Evolutionary conservation across 2,888 invertebrate species (phyloP).

Genomic region (Amphipyra berbera): DNA sequence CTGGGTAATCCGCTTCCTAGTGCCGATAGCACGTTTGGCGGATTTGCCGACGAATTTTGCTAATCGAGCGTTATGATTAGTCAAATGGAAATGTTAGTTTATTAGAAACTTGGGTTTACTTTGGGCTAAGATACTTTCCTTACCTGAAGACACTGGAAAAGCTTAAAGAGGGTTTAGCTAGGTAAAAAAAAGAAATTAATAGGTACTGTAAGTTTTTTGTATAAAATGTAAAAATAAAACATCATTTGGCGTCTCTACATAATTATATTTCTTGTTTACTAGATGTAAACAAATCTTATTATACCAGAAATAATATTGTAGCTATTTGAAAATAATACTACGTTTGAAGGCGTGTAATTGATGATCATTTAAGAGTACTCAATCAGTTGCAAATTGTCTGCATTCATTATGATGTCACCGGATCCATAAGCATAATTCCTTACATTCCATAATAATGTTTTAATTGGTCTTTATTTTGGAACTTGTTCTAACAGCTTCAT

Average conservation of each 20-base stretch:
- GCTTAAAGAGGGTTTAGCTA: background rate
- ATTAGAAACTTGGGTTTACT: conserved; percentile 52
- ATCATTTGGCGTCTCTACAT: too few relatives aligned
- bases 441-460: background rate
- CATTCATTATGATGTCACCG: conserved; percentile 22
- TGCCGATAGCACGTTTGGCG: conserved; percentile 73
- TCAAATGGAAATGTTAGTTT: conserved; percentile 59
- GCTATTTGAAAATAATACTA: too few relatives aligned
- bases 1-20: conserved; percentile 77
- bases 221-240: too few relatives aligned
- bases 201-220: background rate
- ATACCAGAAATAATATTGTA: too few relatives aligned
- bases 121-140: conserved; percentile 23
- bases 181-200: background rate
- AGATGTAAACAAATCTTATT: too few relatives aligned
- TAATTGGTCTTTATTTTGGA: conserved; percentile 7
- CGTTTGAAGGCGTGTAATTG: background rate
- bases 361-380: conserved; percentile 10
- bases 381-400: conserved; percentile 10
- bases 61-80: conserved; percentile 75
- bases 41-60: conserved; percentile 73
- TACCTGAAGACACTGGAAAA: conserved; percentile 12
- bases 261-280: too few relatives aligned
- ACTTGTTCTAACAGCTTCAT: conserved; percentile 25
- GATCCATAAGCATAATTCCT: conserved; percentile 3